These are phyloP conservation scores for Cheilosia vernalis DNA, from an alignment of 2,888 invertebrate species.

Conservation along the genomic window DNA sequence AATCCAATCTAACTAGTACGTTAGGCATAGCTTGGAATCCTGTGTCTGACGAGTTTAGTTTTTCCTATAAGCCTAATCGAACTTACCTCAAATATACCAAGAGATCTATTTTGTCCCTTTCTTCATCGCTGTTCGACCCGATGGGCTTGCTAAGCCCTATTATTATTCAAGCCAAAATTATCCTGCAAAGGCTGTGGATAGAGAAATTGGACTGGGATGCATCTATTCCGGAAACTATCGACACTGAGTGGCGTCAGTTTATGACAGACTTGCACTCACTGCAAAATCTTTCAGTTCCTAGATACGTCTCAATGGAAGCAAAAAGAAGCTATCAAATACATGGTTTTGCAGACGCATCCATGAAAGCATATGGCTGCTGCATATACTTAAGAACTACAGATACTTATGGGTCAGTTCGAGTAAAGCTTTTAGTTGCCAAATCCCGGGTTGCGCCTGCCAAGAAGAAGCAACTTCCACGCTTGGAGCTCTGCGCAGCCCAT, in stretches of 20 bases:
- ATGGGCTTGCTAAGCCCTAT: conserved; percentile 6
- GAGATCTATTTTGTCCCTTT: neutral
- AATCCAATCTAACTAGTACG: neutral
- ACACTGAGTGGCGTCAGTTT: conserved; percentile 3
- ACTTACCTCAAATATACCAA: neutral
- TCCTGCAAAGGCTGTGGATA: conserved; percentile 14
- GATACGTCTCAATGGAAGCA: neutral
- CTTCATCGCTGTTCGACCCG: conserved; percentile 6
- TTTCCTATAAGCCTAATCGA: neutral
- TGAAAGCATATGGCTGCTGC: too few species aligned
- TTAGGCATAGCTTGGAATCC: neutral
- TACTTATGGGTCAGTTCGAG: too few species aligned
- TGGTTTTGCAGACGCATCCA: too few species aligned
- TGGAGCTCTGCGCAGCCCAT: conserved; percentile 56
- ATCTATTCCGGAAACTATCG: neutral
- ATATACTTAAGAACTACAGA: too few species aligned
- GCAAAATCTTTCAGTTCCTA: neutral
- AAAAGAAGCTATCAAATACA: neutral
- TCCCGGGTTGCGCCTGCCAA: neutral
- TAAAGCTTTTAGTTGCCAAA: too few species aligned
- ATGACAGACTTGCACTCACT: neutral
- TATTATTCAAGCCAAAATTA: neutral
- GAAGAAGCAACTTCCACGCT: conserved; percentile 23
- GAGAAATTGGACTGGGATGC: conserved; percentile 7
- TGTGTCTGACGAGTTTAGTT: neutral